phyloP scores from a whole-genome alignment of 1,140 invertebrate species.

The Atta texana region DNA sequence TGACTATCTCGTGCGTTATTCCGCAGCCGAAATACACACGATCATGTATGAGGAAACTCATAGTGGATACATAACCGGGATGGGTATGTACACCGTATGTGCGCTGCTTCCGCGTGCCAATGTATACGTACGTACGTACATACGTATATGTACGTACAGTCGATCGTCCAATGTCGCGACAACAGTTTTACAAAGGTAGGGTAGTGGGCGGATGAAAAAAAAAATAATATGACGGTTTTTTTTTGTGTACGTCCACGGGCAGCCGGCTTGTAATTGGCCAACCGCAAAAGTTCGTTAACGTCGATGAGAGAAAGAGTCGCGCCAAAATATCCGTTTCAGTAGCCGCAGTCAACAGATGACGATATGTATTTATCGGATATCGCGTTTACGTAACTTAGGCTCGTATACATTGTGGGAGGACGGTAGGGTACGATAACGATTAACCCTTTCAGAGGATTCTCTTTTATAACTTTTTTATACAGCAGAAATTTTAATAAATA shows the following conservation, averaged over 20 bases:
- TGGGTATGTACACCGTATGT: conserved; percentile 1
- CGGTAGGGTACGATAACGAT: conserved; percentile 22
- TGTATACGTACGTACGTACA: conserved; percentile 18
- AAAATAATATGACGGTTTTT: conserved; percentile 32
- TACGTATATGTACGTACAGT: conserved; percentile 35
- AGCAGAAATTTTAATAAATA: not conserved
- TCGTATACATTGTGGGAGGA: not conserved
- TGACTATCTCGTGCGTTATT: conserved; percentile 50
- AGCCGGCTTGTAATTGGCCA: conserved; percentile 54
- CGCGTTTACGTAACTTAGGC: conserved; percentile 44
- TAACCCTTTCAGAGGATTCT: not conserved
- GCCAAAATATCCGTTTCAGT: conserved; percentile 55
- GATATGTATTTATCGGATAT: conserved; percentile 46
- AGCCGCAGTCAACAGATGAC: conserved; percentile 47
- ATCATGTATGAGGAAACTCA: conserved; percentile 7
- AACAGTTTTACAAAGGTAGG: conserved; percentile 48
- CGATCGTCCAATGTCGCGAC: conserved; percentile 67
- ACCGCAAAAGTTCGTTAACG: conserved; percentile 61
- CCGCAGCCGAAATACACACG: conserved; percentile 52
- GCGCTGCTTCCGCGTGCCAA: conserved; percentile 27
- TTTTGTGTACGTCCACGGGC: conserved; percentile 34
- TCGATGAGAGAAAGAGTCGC: conserved; percentile 51
- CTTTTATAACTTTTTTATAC: not conserved
- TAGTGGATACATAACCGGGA: conserved; percentile 3
- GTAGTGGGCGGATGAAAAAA: not conserved